A percentile compares a stretch with the other conserved stretches of the same genome.
phyloP scores from a whole-genome alignment of 1,140 invertebrate genomes.

The Charaxes varanes region DNA sequence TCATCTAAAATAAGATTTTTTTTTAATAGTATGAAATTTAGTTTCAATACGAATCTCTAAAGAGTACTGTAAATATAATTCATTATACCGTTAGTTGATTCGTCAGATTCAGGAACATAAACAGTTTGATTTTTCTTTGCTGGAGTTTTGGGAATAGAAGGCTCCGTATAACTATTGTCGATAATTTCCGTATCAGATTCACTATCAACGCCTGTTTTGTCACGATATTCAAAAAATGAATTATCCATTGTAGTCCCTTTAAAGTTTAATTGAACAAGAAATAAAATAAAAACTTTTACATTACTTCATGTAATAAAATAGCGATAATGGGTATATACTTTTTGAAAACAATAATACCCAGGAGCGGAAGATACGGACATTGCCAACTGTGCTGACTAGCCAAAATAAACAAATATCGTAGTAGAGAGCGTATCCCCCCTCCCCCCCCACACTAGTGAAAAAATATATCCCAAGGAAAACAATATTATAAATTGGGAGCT shows the following conservation, averaged over 20 bases:
- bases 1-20: constrained; percentile 14
- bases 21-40: too few species aligned
- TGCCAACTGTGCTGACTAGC: too few species aligned
- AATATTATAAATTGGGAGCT: constrained; percentile 71
- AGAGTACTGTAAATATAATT: background rate
- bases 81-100: constrained; percentile 39
- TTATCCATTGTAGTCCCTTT: constrained; percentile 54
- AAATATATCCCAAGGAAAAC: constrained; percentile 72
- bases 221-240: constrained; percentile 60
- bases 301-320: too few species aligned
- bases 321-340: too few species aligned
- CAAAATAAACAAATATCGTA: too few species aligned
- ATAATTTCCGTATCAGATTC: constrained; percentile 49
- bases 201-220: constrained; percentile 32
- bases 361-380: too few species aligned
- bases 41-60: too few species aligned
- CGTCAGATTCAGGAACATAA: constrained; percentile 56
- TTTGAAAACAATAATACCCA: too few species aligned
- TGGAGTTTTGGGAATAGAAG: constrained; percentile 35
- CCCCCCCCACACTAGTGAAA: constrained; percentile 59
- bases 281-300: too few species aligned
- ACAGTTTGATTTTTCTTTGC: constrained; percentile 44
- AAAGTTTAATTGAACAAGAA: background rate
- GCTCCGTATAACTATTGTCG: constrained; percentile 45
- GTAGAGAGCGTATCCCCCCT: too few species aligned